Base-by-base conservation (phyloP, 2,888 invertebrate genomes). In the Gortyna flavago region DNA sequence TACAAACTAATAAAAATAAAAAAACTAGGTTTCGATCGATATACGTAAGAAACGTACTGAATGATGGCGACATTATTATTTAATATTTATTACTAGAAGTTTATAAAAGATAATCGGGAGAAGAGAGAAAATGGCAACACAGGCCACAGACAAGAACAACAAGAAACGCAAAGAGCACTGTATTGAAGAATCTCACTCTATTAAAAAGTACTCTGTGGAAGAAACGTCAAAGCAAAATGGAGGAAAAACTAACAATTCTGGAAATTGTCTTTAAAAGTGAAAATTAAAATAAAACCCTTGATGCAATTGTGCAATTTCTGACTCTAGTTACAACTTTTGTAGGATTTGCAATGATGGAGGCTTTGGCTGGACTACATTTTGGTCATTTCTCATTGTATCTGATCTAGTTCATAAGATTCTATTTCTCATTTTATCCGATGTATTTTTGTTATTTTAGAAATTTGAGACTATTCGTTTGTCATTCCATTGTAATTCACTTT, bases 381-480 rank as follows among this genome's bases (percentile, higher is more conserved):
- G 95, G 95, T 95, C 95, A 94, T 94, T 93, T 93, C 72, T 80
- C 72, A 80, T 75, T 72, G 32, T 62, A 77, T 85, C 73, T 77
- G 64, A 76, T 72, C 75, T 78, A 79, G 71, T 83, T 75, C 75
- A 13, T 79, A 59, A 21, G 61, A 32, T 67, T 62, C 54, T 54
- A 69, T 51, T 73, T 75, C 67, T 81, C 62, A 62, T 67, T 80
- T 73, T 57, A 59, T 59, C 25, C 44, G 59, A 72, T 83, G 62
- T 76, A 80, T 86, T 84, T 80, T 83, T 72, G 64, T 80, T 77
- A 51, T 73, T 65, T 81, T 87, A 82, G 75, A 66, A 67, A 61
- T 79, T 67, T 88, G 83, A 64, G 75, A 48, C 75, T 87, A 77
- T 83, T 73, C 32, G 66, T 79, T 87, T 80, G 32, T 88, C 85